Percentiles rank a stretch among this genome's conserved stretches.
phyloP scores from a whole-genome alignment of 2,797 vertebrate genomes.

The Rallus crepitans region DNA sequence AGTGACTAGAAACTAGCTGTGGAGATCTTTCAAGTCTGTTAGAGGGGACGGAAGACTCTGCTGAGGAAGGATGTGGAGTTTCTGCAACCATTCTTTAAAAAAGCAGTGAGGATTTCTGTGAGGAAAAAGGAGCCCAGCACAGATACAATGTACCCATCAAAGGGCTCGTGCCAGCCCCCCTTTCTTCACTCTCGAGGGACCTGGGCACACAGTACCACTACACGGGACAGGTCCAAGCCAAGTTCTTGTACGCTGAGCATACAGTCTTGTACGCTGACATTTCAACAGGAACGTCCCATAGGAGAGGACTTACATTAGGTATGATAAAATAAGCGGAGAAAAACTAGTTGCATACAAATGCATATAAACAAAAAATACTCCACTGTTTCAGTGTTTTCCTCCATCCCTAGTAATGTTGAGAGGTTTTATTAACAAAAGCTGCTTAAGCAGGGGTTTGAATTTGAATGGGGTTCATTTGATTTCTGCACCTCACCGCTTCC shows the following conservation, averaged over 20 bases:
- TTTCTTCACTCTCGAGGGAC: background rate
- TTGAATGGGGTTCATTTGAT: background rate
- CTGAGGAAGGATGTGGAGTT: background rate
- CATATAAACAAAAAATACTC: background rate
- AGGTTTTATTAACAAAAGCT: constrained; percentile 9
- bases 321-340: background rate
- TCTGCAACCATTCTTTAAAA: background rate
- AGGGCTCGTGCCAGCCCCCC: background rate
- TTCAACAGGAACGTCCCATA: background rate
- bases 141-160: background rate
- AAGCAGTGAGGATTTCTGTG: background rate
- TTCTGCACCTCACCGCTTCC: background rate
- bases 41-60: background rate
- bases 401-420: fast-evolving
- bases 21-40: background rate
- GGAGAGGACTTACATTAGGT: background rate
- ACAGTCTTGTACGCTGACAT: background rate
- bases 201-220: background rate
- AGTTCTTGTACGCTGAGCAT: background rate
- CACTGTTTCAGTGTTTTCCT: background rate
- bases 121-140: background rate
- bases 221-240: background rate
- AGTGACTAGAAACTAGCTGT: background rate
- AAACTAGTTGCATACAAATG: background rate
- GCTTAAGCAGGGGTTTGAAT: background rate